Base-by-base conservation (phyloP, 2,113 vertebrate species). In the Callocephalon fimbriatum region DNA sequence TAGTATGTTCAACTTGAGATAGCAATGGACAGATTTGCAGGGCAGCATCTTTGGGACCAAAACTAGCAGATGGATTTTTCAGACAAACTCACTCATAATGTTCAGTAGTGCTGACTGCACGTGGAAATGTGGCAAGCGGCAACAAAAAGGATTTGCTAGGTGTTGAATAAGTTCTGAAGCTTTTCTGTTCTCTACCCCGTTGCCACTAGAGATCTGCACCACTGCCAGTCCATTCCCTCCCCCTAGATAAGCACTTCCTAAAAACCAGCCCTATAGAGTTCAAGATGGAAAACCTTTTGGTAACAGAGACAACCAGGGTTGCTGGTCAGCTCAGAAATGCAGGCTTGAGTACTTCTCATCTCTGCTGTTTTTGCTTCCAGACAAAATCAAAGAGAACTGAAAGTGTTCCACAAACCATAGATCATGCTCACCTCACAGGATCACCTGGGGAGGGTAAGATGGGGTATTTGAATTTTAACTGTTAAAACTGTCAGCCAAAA, bases 31-130 rank as follows among this genome's bases (percentile, higher is more conserved):
- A 87, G 74, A 91, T 94, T 85, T 90, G n/a, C 93, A 93, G 77
- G 89, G 86, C 76, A 95, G 48, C 70, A 72, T 75, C 73, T 85
- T 31, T 59, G 44, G 70, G 89, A 77, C 91, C 89, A 96, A 96
- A 93, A 81, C 26, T 56, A 95, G 73, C 87, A 95, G 95, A 84
- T 91, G 91, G 91, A 71, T 93, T 95, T 96, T 93, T 92, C 92
- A 96, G 62, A 92, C 59, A 94, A 85, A 72, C 86, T 91, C 73
- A 38, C 38, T 58, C 32, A 9, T 62, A 48, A 88, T 72, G 42
- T 86, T 77, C 65, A 70, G 6, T 70, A 72, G 67, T 58, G 67
- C 67, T 1, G 31, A 53, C 40, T 88, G 61, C 38, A 70, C 32
- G 18, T 71, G 65, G 42, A 89, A 91, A 78, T 2, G 8, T 26